Conservation (phyloP, 2,113 vertebrate species). For the Patagioenas fasciata region DNA sequence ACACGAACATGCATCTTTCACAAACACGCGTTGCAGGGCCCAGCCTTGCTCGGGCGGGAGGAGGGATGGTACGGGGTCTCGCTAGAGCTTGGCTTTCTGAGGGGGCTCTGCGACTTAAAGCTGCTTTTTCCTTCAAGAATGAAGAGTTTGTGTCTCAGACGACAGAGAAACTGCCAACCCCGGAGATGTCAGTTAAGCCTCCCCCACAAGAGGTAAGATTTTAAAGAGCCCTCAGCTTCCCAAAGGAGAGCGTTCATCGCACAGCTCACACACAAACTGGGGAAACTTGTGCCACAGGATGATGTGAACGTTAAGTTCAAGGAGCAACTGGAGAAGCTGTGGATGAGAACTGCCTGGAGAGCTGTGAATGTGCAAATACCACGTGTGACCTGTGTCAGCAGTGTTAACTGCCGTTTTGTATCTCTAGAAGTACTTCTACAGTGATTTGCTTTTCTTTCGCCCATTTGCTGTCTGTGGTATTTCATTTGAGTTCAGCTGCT, state of each 20-base stretch:
- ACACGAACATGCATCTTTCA: background rate
- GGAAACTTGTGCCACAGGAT: background rate
- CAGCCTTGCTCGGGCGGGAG: background rate
- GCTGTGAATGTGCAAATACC: background rate
- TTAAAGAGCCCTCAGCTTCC: background rate
- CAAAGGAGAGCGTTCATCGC: background rate
- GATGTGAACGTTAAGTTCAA: background rate
- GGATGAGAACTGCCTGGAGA: background rate
- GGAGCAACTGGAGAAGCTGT: background rate
- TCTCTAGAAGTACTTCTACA: background rate
- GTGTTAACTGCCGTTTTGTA: background rate
- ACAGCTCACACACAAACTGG: rapidly evolving
- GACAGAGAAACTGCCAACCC: background rate
- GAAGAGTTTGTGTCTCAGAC: constrained; percentile 55
- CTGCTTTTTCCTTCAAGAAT: constrained; percentile 21
- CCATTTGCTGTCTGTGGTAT: background rate
- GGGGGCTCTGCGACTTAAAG: background rate
- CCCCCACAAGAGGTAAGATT: constrained; percentile 40
- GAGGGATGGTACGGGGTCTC: background rate
- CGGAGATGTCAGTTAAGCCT: background rate
- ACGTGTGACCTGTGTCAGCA: too few species aligned
- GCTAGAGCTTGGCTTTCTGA: background rate
- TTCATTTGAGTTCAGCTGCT: background rate
- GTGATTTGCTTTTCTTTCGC: background rate
- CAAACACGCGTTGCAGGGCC: background rate